A percentile compares a stretch with the other conserved stretches of the same genome.
Evolutionary conservation across 2,113 vertebrate species (phyloP).

Genomic region (Scophthalmus maximus): DNA sequence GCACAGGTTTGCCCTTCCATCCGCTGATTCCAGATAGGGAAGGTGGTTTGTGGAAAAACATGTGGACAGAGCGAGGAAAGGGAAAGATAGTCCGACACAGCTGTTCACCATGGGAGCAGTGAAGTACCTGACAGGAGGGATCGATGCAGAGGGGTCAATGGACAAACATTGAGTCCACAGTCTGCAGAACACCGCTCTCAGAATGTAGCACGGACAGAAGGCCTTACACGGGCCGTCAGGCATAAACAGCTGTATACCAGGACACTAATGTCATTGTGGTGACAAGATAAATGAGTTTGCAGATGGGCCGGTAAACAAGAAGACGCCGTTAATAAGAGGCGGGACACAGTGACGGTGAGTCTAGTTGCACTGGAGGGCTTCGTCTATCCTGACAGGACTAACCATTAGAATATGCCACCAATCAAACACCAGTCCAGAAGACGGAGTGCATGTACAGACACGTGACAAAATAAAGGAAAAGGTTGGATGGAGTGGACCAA

Average conservation of each 20-base stretch:
- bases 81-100: constrained; percentile 21
- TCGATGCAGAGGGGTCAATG: constrained; percentile 67
- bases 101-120: constrained; percentile 37
- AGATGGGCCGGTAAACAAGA: constrained; percentile 41
- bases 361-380: not conserved
- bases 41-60: constrained; percentile 3
- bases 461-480: not conserved
- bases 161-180: constrained; percentile 70
- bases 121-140: constrained; percentile 62
- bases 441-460: not conserved
- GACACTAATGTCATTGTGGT: constrained; percentile 47
- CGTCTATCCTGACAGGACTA: not conserved
- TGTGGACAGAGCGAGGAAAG: constrained; percentile 7
- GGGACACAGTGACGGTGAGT: too few species aligned
- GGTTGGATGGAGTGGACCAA: not conserved
- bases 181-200: constrained; percentile 54
- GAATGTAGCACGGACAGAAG: constrained; percentile 43
- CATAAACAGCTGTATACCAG: constrained; percentile 25
- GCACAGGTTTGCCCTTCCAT: constrained; percentile 46
- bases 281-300: constrained; percentile 26
- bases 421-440: not conserved
- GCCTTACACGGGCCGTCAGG: constrained; percentile 34
- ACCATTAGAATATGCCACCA: not conserved
- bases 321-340: constrained; percentile 2
- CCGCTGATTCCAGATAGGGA: constrained; percentile 11